These are phyloP conservation scores for Petromus typicus DNA, from an alignment of 2,113 vertebrate genomes.

Conservation along the genomic window DNA sequence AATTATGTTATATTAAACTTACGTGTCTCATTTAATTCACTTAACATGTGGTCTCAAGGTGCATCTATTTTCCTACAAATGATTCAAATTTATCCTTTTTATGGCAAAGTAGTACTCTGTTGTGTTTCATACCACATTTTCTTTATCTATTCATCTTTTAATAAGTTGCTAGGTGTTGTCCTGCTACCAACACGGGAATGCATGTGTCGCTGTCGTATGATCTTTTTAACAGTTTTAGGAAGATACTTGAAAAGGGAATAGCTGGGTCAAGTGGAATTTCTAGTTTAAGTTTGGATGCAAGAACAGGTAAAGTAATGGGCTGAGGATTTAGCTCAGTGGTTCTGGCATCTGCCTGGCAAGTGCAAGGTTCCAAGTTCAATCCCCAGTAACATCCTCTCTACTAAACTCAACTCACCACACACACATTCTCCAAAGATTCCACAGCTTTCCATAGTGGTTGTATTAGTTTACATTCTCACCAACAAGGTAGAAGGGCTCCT, in stretches of 20 bases:
- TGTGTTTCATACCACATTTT: background rate
- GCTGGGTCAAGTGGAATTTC: background rate
- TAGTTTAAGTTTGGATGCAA: background rate
- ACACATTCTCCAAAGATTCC: too few species aligned
- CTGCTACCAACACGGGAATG: background rate
- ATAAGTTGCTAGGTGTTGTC: background rate
- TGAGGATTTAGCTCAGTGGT: too few species aligned
- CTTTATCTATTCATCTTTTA: background rate
- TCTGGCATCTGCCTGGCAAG: too few species aligned
- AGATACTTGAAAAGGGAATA: background rate
- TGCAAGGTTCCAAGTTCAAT: too few species aligned
- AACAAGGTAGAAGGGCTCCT: background rate
- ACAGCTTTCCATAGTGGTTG: background rate
- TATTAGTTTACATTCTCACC: background rate
- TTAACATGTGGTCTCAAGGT: background rate
- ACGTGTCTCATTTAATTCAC: background rate
- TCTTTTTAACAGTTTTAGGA: background rate
- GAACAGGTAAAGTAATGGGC: too few species aligned
- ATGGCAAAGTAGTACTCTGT: background rate
- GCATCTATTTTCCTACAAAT: background rate
- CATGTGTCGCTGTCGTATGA: too few species aligned
- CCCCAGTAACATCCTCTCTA: too few species aligned
- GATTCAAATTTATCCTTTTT: background rate
- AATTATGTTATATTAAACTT: background rate
- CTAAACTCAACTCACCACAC: too few species aligned